These are phyloP conservation scores for Triops cancriformis DNA, from an alignment of 1,140 invertebrate species.

Conservation along the genomic window DNA sequence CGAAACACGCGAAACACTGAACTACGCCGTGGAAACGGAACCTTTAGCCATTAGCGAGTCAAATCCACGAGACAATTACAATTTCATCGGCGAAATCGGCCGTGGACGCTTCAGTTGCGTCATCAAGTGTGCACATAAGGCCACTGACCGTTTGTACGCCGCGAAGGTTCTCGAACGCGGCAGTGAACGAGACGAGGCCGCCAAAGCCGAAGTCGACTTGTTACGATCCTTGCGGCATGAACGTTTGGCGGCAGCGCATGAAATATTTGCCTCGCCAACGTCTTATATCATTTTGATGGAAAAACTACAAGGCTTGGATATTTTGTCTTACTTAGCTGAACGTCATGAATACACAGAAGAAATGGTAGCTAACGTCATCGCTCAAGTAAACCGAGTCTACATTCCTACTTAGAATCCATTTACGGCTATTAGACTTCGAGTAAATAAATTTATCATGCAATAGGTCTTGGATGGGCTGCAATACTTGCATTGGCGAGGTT, in stretches of 20 bases:
- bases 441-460: not conserved
- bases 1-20: constrained; percentile 47
- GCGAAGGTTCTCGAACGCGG: constrained; percentile 65
- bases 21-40: constrained; percentile 63
- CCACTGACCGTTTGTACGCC: constrained; percentile 53
- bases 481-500: constrained; percentile 86
- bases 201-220: constrained; percentile 66
- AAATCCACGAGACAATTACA: constrained; percentile 57
- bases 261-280: constrained; percentile 50
- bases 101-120: constrained; percentile 78
- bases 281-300: constrained; percentile 63
- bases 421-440: no score
- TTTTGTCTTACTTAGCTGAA: constrained; percentile 76
- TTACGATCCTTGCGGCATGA: constrained; percentile 72
- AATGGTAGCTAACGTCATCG: constrained; percentile 71
- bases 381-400: constrained; percentile 47
- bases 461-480: constrained; percentile 64
- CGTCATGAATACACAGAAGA: constrained; percentile 84
- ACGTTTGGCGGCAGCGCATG: constrained; percentile 63
- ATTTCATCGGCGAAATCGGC: constrained; percentile 70
- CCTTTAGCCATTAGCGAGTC: constrained; percentile 48
- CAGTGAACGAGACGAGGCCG: constrained; percentile 43
- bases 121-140: constrained; percentile 68
- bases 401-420: no score
- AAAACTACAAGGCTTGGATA: constrained; percentile 81